These are phyloP conservation scores for Hippocampus abdominalis DNA, from an alignment of 2,113 vertebrate species.

Conservation along the genomic window DNA sequence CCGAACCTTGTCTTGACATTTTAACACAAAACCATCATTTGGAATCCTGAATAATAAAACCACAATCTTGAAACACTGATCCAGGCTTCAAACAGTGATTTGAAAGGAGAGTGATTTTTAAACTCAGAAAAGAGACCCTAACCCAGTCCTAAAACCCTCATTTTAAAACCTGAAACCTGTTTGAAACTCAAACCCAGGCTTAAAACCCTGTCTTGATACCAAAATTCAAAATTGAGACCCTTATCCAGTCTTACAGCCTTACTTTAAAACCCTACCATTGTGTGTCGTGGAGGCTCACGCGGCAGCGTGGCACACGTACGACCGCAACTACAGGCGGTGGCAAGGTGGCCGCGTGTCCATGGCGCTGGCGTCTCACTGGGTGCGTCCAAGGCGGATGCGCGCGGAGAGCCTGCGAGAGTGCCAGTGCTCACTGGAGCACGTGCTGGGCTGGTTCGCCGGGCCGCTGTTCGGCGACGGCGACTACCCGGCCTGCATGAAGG, in stretches of 20 bases:
- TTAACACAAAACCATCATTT: no score
- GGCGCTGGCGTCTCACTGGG: conserved; percentile 93
- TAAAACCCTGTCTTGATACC: no score
- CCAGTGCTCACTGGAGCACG: conserved; percentile 91
- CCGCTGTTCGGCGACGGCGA: conserved; percentile 91
- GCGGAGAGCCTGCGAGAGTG: conserved; percentile 78
- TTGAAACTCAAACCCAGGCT: background rate
- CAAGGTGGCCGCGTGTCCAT: conserved; percentile 88
- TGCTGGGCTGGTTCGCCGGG: conserved; percentile 94
- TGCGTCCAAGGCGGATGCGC: conserved; percentile 80
- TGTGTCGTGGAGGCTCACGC: conserved; percentile 81
- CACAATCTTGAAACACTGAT: no score
- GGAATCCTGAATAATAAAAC: no score
- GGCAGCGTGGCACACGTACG: conserved; percentile 89
- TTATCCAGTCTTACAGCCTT: no score
- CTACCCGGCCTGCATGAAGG: conserved; percentile 90
- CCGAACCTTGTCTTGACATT: no score
- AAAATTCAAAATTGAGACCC: no score
- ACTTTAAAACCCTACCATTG: no score
- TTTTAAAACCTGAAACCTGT: background rate
- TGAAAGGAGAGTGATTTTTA: no score
- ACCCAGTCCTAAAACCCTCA: background rate
- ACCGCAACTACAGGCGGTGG: conserved; percentile 78
- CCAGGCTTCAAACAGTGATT: no score
- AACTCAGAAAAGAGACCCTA: no score